These are phyloP conservation scores for Myzus persicae DNA, from an alignment of 1,140 invertebrate species.

Conservation along the genomic window DNA sequence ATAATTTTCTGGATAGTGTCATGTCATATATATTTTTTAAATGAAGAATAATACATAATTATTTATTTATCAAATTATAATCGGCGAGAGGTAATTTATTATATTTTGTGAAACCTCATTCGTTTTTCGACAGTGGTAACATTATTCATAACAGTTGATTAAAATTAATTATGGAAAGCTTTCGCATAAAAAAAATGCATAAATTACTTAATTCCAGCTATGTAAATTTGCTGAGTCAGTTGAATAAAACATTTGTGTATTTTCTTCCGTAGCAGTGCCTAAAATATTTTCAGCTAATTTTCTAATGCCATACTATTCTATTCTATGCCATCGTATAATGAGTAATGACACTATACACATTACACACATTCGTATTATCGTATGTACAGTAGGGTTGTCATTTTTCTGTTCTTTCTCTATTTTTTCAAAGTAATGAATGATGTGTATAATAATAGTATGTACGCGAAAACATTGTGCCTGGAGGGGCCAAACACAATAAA, in stretches of 20 bases:
- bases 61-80: background rate
- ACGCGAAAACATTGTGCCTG: background rate
- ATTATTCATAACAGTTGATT: constrained; percentile 20
- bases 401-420: constrained; percentile 16
- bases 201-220: background rate
- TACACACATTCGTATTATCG: background rate
- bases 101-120: background rate
- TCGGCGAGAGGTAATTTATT: background rate
- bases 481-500: constrained; percentile 52
- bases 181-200: background rate
- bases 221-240: background rate
- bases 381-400: background rate
- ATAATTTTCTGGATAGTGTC: background rate
- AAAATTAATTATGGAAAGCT: constrained; percentile 20
- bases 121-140: background rate
- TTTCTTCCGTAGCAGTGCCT: background rate
- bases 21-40: background rate
- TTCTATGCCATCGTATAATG: background rate
- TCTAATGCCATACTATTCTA: background rate
- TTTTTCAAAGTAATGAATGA: constrained; percentile 5
- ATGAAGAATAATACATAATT: background rate
- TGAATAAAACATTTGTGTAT: constrained; percentile 32
- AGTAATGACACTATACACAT: background rate
- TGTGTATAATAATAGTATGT: background rate
- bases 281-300: constrained; percentile 6